These are phyloP conservation scores for Ophion costatus DNA, from an alignment of 2,888 invertebrate species.

Conservation along the genomic window DNA sequence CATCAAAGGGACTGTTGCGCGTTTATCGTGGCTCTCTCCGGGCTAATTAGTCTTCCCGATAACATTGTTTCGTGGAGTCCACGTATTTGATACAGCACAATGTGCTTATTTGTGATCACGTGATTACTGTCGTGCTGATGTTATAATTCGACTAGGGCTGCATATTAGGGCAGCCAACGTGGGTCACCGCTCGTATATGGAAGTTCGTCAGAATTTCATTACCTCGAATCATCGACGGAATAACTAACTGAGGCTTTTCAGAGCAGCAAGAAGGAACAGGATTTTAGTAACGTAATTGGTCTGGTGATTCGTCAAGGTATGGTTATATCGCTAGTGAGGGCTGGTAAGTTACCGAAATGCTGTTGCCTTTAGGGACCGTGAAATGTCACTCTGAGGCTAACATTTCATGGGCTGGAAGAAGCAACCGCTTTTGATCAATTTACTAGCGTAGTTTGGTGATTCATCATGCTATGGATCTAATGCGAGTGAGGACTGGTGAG, in stretches of 20 bases:
- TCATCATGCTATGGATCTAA: too few species aligned
- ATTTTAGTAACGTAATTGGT: too few species aligned
- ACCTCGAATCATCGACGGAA: background rate
- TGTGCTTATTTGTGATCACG: conserved; percentile 44
- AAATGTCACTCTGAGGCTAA: too few species aligned
- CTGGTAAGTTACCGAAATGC: too few species aligned
- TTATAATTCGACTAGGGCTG: conserved; percentile 30
- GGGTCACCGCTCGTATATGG: too few species aligned
- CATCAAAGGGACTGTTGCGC: conserved; percentile 49
- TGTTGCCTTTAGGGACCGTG: too few species aligned
- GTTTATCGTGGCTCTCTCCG: conserved; percentile 46
- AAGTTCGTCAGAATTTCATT: background rate
- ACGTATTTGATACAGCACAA: conserved; percentile 37
- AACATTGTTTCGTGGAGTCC: conserved; percentile 51
- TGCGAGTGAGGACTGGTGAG: too few species aligned
- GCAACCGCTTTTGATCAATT: too few species aligned
- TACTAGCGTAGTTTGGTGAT: too few species aligned
- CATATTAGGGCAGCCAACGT: background rate
- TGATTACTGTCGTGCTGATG: conserved; percentile 20
- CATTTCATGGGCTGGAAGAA: background rate
- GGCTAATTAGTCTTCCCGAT: conserved; percentile 56
- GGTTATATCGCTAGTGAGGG: too few species aligned
- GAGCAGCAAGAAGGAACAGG: background rate
- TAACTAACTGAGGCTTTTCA: background rate
- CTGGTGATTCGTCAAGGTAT: too few species aligned